A percentile compares a stretch with the other conserved stretches of the same genome.
Conservation (phyloP, 2,113 vertebrate species). For the Anoplopoma fimbria region DNA sequence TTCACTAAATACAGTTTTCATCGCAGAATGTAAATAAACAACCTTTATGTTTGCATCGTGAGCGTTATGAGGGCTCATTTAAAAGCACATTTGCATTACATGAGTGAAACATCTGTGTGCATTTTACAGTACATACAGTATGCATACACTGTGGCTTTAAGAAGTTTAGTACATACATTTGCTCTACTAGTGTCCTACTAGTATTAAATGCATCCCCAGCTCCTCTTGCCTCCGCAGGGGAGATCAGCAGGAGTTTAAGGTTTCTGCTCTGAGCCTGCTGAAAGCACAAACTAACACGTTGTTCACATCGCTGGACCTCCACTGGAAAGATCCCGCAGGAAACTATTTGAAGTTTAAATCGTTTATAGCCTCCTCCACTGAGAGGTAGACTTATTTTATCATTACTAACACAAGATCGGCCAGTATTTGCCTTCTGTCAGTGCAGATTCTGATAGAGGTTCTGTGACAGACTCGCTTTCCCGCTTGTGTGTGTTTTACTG, state of each 20-base stretch:
- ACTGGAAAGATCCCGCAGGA: neutral
- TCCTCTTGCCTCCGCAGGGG: neutral
- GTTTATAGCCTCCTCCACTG: slow-evolving; percentile 5
- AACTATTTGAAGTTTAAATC: slow-evolving; percentile 18
- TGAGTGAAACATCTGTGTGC: neutral
- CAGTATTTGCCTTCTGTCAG: slow-evolving; percentile 50
- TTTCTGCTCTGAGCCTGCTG: slow-evolving; percentile 17
- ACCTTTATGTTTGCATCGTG: slow-evolving; percentile 41
- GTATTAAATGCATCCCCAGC: slow-evolving; percentile 2
- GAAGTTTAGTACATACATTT: slow-evolving; percentile 14
- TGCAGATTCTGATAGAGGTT: slow-evolving; percentile 21
- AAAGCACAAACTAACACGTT: slow-evolving; percentile 23
- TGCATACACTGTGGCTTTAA: neutral
- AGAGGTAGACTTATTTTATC: slow-evolving; percentile 27
- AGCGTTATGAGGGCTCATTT: slow-evolving; percentile 27
- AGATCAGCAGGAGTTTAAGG: slow-evolving; percentile 18
- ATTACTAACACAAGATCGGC: slow-evolving; percentile 24
- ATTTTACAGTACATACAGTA: neutral
- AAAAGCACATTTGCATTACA: slow-evolving; percentile 1
- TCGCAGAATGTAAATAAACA: slow-evolving; percentile 22
- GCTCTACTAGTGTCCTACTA: neutral
- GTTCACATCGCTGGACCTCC: slow-evolving; percentile 15
- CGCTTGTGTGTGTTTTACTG: neutral
- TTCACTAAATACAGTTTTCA: slow-evolving; percentile 36
- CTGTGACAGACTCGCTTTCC: slow-evolving; percentile 21